Percentiles rank a stretch among this genome's conserved stretches.
Evolutionary conservation across 2,888 invertebrate genomes (phyloP).

Genomic region (Galerucella calmariensis): DNA sequence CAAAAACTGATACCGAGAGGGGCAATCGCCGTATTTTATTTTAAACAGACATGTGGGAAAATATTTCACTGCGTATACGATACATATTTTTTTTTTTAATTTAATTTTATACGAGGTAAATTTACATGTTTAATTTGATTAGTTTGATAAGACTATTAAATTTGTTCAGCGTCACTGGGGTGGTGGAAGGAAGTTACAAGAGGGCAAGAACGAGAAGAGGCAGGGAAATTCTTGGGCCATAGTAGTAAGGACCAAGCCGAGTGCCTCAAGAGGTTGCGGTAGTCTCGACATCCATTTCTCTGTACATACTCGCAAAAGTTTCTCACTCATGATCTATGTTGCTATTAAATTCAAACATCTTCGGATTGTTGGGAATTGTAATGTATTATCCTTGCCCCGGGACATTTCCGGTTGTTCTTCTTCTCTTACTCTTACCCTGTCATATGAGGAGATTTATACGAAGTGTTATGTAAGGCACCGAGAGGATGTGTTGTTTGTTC

Average conservation of each 20-base stretch:
- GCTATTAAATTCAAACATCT: constrained; percentile 66
- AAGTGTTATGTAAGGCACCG: constrained; percentile 20
- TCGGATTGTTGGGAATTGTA: constrained; percentile 66
- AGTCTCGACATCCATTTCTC: constrained; percentile 64
- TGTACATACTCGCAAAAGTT: constrained; percentile 64
- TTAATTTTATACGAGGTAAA: not conserved
- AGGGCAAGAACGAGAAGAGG: constrained; percentile 12
- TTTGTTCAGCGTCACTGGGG: not conserved
- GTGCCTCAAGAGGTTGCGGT: constrained; percentile 65
- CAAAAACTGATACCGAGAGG: constrained; percentile 31
- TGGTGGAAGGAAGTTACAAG: constrained; percentile 15
- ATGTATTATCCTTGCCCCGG: constrained; percentile 63
- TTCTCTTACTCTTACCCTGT: constrained; percentile 29
- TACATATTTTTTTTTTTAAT: not conserved
- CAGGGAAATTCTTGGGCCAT: constrained; percentile 61
- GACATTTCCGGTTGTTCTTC: constrained; percentile 47
- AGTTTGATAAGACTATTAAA: not conserved
- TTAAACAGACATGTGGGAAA: constrained; percentile 11
- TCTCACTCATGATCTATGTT: constrained; percentile 65
- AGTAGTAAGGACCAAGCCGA: constrained; percentile 52
- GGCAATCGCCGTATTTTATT: not conserved
- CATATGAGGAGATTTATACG: constrained; percentile 16
- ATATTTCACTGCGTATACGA: not conserved
- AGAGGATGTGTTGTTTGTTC: constrained; percentile 17
- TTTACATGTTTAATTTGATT: too few species aligned